Conservation (phyloP, 1,140 invertebrate genomes). For the Camponotus pennsylvanicus region DNA sequence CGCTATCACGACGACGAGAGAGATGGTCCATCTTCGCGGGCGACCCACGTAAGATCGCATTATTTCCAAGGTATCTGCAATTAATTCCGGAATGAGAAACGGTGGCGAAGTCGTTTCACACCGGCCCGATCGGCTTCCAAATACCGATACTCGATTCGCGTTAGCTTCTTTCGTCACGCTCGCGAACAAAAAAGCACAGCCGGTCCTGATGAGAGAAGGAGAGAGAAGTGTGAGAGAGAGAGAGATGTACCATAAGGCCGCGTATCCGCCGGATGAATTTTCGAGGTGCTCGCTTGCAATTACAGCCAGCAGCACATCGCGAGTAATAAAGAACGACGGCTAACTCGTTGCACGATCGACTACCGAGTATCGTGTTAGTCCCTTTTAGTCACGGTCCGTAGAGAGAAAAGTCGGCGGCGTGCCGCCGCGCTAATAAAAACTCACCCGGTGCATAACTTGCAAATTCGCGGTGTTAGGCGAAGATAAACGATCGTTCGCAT, state of each 20-base stretch:
- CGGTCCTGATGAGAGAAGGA: conserved; percentile 8
- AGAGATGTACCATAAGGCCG: conserved; percentile 38
- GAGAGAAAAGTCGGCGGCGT: conserved; percentile 63
- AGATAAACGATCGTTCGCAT: conserved; percentile 64
- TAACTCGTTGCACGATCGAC: conserved; percentile 74
- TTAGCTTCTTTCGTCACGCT: conserved; percentile 73
- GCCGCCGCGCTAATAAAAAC: conserved; percentile 69
- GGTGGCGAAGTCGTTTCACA: conserved; percentile 65
- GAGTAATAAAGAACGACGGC: conserved; percentile 74
- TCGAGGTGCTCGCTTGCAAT: conserved; percentile 70
- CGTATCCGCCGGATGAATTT: conserved; percentile 61
- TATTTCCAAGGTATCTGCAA: conserved; percentile 60
- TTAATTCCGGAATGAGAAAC: conserved; percentile 70
- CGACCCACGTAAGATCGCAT: conserved; percentile 25
- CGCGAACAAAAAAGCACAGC: conserved; percentile 52
- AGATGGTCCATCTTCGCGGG: conserved; percentile 30
- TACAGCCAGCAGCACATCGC: conserved; percentile 64
- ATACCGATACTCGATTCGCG: conserved; percentile 72
- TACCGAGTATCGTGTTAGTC: conserved; percentile 73
- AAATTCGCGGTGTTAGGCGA: conserved; percentile 78
- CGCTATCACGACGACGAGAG: not conserved
- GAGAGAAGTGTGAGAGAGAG: too few relatives aligned
- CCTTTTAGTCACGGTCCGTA: conserved; percentile 74
- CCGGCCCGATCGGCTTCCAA: conserved; percentile 69
- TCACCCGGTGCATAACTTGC: conserved; percentile 82